Evolutionary conservation across 2,888 invertebrate species (phyloP).

Genomic region (Agrochola lota): DNA sequence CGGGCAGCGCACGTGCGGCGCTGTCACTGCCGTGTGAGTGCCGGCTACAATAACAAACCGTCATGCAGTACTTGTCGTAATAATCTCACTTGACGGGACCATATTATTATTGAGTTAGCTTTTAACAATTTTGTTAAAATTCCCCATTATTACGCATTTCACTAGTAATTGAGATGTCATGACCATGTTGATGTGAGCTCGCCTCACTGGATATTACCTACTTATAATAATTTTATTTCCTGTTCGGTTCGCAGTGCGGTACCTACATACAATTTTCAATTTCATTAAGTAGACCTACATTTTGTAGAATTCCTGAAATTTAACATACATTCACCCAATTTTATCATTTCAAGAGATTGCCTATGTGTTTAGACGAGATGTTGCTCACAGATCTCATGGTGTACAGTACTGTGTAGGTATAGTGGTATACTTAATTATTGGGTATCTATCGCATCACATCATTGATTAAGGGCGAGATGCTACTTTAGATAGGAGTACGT

Average conservation of each 20-base stretch:
- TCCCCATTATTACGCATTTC: not conserved
- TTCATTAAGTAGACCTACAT: not conserved
- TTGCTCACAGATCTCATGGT: not conserved
- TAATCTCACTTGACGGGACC: constrained; percentile 30
- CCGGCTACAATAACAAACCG: constrained; percentile 19
- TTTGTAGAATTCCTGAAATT: not conserved
- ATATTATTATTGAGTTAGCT: not conserved
- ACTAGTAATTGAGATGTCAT: not conserved
- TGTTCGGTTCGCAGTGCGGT: not conserved
- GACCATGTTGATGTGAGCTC: not conserved
- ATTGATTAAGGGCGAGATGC: constrained; percentile 34
- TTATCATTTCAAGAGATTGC: not conserved
- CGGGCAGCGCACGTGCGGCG: constrained; percentile 24
- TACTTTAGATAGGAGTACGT: constrained; percentile 43
- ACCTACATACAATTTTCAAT: not conserved
- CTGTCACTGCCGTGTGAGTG: too few relatives aligned
- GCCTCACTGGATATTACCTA: not conserved
- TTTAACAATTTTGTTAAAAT: not conserved
- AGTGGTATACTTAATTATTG: not conserved
- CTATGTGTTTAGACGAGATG: not conserved
- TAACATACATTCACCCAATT: not conserved
- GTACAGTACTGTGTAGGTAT: too few relatives aligned
- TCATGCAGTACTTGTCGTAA: not conserved
- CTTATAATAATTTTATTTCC: not conserved
- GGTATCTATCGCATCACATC: not conserved